Conservation (phyloP, 2,113 vertebrate genomes). For the Dipodomys ordii region DNA sequence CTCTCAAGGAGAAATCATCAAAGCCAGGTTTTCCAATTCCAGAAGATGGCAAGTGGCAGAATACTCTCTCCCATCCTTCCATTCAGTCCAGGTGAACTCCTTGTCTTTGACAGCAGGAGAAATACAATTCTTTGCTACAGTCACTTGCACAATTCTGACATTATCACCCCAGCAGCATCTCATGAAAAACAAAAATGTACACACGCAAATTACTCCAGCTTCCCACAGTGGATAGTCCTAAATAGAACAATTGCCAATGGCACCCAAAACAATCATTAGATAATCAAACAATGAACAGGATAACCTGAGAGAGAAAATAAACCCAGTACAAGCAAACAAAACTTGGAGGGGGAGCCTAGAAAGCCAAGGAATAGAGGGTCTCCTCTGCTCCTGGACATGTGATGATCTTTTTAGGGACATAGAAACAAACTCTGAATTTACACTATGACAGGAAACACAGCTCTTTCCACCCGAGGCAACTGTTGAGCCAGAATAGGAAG, state of each 20-base stretch:
- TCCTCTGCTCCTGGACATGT: too few relatives aligned
- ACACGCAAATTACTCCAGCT: slow-evolving; percentile 48
- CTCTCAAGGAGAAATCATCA: neutral
- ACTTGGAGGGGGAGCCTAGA: neutral
- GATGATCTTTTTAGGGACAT: fast-evolving
- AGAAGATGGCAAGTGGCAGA: neutral
- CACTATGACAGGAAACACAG: neutral
- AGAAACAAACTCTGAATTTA: neutral
- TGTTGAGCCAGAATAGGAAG: slow-evolving; percentile 1
- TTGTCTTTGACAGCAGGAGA: slow-evolving; percentile 30
- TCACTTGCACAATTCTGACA: slow-evolving; percentile 32
- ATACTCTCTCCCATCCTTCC: neutral
- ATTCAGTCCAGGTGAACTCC: neutral
- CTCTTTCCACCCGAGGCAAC: neutral
- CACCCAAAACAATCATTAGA: slow-evolving; percentile 18
- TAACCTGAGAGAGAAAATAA: slow-evolving; percentile 60
- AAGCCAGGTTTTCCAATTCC: neutral
- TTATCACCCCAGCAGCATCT: slow-evolving; percentile 37
- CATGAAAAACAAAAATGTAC: slow-evolving; percentile 59
- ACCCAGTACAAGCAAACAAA: neutral
- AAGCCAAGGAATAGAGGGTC: neutral
- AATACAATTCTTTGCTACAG: slow-evolving; percentile 32
- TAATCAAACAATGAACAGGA: slow-evolving; percentile 40
- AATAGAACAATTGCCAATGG: slow-evolving; percentile 54
- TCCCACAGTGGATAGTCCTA: slow-evolving; percentile 35